Evolutionary conservation across 2,888 invertebrate species (phyloP), one percentile per base, ranked within the genome.

Genomic region (Synergus laeviventris): DNA sequence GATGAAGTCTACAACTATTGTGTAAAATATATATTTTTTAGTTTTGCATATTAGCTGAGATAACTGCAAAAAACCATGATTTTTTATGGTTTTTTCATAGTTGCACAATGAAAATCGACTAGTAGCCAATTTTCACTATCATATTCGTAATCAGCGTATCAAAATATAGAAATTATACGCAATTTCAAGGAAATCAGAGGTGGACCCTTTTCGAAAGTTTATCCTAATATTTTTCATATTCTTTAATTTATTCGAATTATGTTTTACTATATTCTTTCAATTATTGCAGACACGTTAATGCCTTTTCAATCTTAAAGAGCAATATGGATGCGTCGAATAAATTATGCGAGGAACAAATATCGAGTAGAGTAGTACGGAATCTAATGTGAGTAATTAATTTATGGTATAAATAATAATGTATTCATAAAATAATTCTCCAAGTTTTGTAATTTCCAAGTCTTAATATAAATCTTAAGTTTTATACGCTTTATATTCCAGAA

Each of bases 321-420:
- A 89, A 87, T 75, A 87, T 89, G 88, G 78, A 76, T 60, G 85
- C 84, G 64, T 84, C 88, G 14, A 89, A 87, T 82, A 79, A 82
- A 56, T 73, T 89, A n/a, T 89, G 89, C 79, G 86, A 86, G 79
- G 76, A 86, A 64, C 89, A 89, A 81, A 84, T 89, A 61, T 84
- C 86, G 76, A 88, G 89, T 70, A 18, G 77, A 1, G 80, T 84
- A 39, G 82, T 89, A 73, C 80, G 75, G 39, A 61, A 86, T 14
- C 80, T 89, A 74, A 82, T 88, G 89, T 89, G 88, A 84, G 74
- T 74, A 18, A 38, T 38, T 18, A 7, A 39, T 64, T 64, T 64
- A 64, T 16, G 38, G 11, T 38, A 36, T 18, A 8, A 64, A 8
- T 38, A 11, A 16, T 18, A 2, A 8, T 4, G 38, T 11, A 18